Percentiles rank a stretch among this genome's conserved stretches.
These are phyloP conservation scores for Bombus waltoni DNA, from an alignment of 1,140 invertebrate species.

Conservation along the genomic window DNA sequence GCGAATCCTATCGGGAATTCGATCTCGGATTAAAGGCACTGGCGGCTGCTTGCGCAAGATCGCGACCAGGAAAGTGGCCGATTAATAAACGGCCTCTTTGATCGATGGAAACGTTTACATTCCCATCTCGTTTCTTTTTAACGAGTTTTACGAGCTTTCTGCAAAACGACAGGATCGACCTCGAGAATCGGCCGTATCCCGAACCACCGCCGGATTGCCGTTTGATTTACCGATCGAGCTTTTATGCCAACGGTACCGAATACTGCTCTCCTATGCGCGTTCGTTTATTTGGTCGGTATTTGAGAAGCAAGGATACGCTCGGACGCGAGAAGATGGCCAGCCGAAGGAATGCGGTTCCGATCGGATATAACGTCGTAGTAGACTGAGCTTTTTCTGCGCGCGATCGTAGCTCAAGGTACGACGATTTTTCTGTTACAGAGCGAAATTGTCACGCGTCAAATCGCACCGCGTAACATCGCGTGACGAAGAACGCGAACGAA, in stretches of 20 bases:
- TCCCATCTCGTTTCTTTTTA: background rate
- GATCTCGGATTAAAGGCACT: slow-evolving; percentile 66
- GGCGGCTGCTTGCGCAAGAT: slow-evolving; percentile 54
- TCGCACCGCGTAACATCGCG: too few species aligned
- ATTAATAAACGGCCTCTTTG: slow-evolving; percentile 48
- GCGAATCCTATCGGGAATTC: slow-evolving; percentile 68
- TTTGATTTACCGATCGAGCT: background rate
- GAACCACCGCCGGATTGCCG: background rate
- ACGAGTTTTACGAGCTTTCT: background rate
- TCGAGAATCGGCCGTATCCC: background rate
- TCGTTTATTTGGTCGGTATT: background rate
- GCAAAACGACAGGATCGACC: background rate
- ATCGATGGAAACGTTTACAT: slow-evolving; percentile 49
- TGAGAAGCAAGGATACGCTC: background rate
- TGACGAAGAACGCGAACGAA: too few species aligned
- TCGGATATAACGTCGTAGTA: too few species aligned
- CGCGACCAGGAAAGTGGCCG: slow-evolving; percentile 37
- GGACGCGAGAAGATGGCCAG: too few species aligned
- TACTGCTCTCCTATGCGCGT: background rate
- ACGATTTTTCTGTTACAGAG: too few species aligned
- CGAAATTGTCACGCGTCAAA: too few species aligned
- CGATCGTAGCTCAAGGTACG: too few species aligned
- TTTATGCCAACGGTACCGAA: background rate
- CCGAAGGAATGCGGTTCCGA: too few species aligned
- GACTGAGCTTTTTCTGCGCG: too few species aligned